Base-by-base conservation (phyloP, 1,140 invertebrate genomes). In the Drosophila repletoides region DNA sequence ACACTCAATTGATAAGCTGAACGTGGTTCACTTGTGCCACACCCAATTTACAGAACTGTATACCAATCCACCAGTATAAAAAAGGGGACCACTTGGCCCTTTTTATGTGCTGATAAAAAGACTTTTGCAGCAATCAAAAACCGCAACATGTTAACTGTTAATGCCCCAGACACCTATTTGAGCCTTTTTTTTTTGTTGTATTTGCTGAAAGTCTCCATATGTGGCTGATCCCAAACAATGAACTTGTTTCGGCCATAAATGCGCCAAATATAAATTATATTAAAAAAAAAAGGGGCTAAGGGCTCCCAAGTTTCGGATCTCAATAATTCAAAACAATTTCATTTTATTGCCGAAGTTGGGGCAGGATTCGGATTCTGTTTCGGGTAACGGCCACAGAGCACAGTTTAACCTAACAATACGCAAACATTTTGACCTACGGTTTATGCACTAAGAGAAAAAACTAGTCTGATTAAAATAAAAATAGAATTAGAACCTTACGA, bases 281-380 rank as follows among this genome's bases (percentile, higher is more conserved):
- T 79, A 71, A 75, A 77, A 69, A 48, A 53, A 56, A 51, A 59
- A 43, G 6, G 29, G 6, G 3, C 36, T 21, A 22, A 56, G 60
- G 65, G 26, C 22, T 29, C n/a, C 60, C 61, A 38, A 52, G 49
- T 45, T 40, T 38, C 74, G 55, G 75, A 79, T 74, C 79, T 84
- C 79, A 84, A 86, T 84, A 86, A 84, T 84, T 84, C 79, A 84
- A 86, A 84, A 84, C 79, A 86, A 84, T 84, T 84, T 84, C 70
- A 60, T 79, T 84, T 83, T 83, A 84, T 84, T 74, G 79, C 70
- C 51, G 46, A 76, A 64, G 72, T 84, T 59, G 34, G 36, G 51
- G 28, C 46, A 55, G 58, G 48, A 55, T 76, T 48, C 61, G 55
- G 33, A n/a, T n/a, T n/a, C n/a, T n/a, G n/a, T n/a, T n/a, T n/a